Evolutionary conservation across 2,113 vertebrate species (phyloP).

Genomic region (Laterallus jamaicensis): DNA sequence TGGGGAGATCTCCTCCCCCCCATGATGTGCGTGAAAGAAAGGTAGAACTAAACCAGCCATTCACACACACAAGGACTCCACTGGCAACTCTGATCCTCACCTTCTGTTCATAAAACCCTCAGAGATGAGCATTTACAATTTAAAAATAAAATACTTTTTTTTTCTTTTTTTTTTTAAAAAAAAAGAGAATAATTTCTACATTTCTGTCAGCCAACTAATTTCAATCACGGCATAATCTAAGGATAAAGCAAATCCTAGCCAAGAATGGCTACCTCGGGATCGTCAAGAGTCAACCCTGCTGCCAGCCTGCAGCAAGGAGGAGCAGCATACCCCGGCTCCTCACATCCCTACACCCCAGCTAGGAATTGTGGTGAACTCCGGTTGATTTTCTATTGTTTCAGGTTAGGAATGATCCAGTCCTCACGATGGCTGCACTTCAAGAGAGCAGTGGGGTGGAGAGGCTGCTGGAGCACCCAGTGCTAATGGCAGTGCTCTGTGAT

Average conservation of each 20-base stretch:
- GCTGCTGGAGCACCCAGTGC: background rate
- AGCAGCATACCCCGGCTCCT: background rate
- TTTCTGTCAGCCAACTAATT: slow-evolving; percentile 38
- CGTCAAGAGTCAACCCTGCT: background rate
- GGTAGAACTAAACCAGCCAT: background rate
- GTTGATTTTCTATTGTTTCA: slow-evolving; percentile 2
- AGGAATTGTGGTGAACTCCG: slow-evolving; percentile 30
- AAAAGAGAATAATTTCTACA: background rate
- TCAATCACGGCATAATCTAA: slow-evolving; percentile 55
- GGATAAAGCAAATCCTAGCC: slow-evolving; percentile 42
- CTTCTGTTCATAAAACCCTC: background rate
- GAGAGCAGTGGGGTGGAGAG: slow-evolving; percentile 33
- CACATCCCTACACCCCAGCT: slow-evolving; percentile 13
- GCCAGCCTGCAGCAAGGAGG: background rate
- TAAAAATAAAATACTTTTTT: background rate
- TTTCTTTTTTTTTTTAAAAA: background rate
- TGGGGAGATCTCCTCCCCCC: background rate
- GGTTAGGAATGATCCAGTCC: slow-evolving; percentile 39
- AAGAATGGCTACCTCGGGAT: background rate
- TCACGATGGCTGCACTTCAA: background rate
- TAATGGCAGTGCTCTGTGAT: slow-evolving; percentile 99
- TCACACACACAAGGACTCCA: background rate
- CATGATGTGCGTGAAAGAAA: background rate
- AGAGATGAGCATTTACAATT: background rate
- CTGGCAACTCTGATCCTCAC: background rate